These are phyloP conservation scores for Macrosteles quadrilineatus DNA, from an alignment of 1,140 invertebrate genomes.

Conservation along the genomic window DNA sequence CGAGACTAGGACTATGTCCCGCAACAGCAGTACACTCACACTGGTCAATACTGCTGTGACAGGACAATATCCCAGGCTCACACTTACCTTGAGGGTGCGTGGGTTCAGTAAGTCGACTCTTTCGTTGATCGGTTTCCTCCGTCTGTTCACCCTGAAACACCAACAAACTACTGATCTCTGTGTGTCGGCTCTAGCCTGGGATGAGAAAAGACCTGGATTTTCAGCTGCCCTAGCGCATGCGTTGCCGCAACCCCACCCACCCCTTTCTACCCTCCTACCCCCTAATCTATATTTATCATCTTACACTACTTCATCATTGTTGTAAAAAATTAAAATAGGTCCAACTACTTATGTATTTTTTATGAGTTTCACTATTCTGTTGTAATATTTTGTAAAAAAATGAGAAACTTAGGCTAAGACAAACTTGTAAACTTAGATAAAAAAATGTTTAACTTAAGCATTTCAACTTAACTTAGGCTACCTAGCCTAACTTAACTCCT, in stretches of 20 bases:
- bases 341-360: not conserved
- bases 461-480: too few relatives aligned
- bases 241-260: constrained; percentile 14
- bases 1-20: constrained; percentile 74
- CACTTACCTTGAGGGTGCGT: constrained; percentile 51
- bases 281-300: constrained; percentile 30
- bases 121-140: constrained; percentile 40
- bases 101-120: constrained; percentile 52
- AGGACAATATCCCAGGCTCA: constrained; percentile 84
- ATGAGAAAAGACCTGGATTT: constrained; percentile 27
- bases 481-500: too few relatives aligned
- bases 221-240: constrained; percentile 31
- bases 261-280: not conserved
- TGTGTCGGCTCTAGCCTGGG: not conserved
- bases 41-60: constrained; percentile 85
- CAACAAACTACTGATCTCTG: constrained; percentile 9
- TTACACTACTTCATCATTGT: constrained; percentile 16
- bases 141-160: constrained; percentile 43
- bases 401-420: too few relatives aligned
- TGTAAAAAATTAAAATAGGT: not conserved
- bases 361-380: not conserved
- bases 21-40: constrained; percentile 83
- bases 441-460: too few relatives aligned
- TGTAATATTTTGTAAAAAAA: not conserved
- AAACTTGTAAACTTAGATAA: too few relatives aligned